Evolutionary conservation across 2,113 vertebrate species (phyloP), one percentile per base, ranked within the genome.

Genomic region (Capra hircus): DNA sequence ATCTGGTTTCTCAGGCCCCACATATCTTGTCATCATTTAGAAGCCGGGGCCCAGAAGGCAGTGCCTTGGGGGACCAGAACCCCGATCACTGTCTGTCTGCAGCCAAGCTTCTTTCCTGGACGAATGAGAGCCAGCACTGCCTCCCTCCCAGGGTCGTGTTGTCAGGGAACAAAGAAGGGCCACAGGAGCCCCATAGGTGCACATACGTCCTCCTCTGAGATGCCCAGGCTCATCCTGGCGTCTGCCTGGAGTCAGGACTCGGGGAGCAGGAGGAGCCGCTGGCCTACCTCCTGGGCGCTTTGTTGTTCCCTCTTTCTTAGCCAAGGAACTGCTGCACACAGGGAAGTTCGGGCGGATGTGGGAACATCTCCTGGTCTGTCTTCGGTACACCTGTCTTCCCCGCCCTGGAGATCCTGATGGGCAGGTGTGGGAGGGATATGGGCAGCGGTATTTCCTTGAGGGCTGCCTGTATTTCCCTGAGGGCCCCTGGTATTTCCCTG

Each of bases 231-330:
- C 17, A 28, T 40, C 27, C 2, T 7, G 10, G 45, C 4, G 0
- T 19, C 36, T 36, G 16, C 19, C 21, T 15, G 4, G 57, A 28
- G 8, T 16, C 8, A 48, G 19, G 33, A 11, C 2, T 23, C 0
- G 1, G 55, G 14, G 4, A n/a, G 9, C 93, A 36, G 74, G n/a
- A 28, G 11, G 4, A n/a, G 14, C 27, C 3, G 0, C 67, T 27
- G 33, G 36, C 30, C 64, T 43, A 60, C 21, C 53, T 45, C 36
- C 6, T 1, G 0, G 40, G 30, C 2, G 0, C 30, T 36, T 43
- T 36, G 43, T 19, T 43, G 14, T 25, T 40, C 84, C 2, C 0
- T 33, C 78, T 84, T 8, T 62, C 43, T 40, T 11, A 10, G 21
- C 60, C 16, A 1, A n/a, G 74, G n/a, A n/a, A 27, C 12, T 83